These are phyloP conservation scores for Samia ricini DNA, from an alignment of 1,140 invertebrate genomes.

Conservation along the genomic window DNA sequence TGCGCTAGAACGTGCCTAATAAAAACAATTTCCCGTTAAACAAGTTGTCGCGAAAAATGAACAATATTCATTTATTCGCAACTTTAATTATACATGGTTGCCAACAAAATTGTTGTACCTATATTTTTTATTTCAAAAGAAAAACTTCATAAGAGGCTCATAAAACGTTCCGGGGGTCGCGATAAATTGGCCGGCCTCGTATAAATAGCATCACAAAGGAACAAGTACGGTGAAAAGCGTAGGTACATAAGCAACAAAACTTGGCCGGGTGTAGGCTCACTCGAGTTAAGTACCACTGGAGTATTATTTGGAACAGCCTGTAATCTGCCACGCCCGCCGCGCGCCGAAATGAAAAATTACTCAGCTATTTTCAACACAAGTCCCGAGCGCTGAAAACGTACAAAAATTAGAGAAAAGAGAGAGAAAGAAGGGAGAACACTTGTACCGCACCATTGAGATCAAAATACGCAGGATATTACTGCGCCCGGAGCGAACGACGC, in stretches of 20 bases:
- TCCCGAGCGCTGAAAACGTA: slow-evolving; percentile 69
- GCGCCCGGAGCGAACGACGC: slow-evolving; percentile 45
- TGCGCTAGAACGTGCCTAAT: not conserved
- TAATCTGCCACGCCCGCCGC: slow-evolving; percentile 70
- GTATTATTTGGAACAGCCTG: slow-evolving; percentile 69
- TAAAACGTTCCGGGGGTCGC: slow-evolving; percentile 37
- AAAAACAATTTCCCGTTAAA: not conserved
- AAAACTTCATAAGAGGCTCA: slow-evolving; percentile 47
- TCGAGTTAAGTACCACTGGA: slow-evolving; percentile 61
- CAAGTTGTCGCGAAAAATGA: slow-evolving; percentile 1
- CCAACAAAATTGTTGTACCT: slow-evolving; percentile 49
- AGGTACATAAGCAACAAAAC: slow-evolving; percentile 45
- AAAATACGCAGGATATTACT: slow-evolving; percentile 75
- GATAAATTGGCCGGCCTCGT: slow-evolving; percentile 40
- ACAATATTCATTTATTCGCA: slow-evolving; percentile 28
- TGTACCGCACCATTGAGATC: slow-evolving; percentile 74
- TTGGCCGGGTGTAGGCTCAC: slow-evolving; percentile 42
- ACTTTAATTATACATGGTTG: slow-evolving; percentile 23
- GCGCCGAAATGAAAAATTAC: slow-evolving; percentile 75
- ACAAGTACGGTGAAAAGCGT: slow-evolving; percentile 45
- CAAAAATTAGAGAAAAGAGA: slow-evolving; percentile 75
- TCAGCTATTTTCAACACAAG: slow-evolving; percentile 71
- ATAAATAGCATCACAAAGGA: slow-evolving; percentile 45
- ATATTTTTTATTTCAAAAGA: slow-evolving; percentile 52
- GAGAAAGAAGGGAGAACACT: slow-evolving; percentile 69